phyloP scores from a whole-genome alignment of 2,888 invertebrate species.

The Nemapogon koenigi region DNA sequence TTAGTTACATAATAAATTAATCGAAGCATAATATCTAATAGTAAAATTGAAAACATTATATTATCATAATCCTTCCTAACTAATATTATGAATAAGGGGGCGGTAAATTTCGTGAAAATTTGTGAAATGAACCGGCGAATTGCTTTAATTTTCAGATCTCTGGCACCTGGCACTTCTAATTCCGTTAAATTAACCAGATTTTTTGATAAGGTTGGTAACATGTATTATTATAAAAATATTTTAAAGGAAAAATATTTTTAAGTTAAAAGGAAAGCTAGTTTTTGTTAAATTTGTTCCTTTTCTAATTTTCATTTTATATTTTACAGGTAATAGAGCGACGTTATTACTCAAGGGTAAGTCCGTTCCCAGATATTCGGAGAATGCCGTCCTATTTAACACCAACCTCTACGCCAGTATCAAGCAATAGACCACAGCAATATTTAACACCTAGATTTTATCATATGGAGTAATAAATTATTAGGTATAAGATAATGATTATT shows the following conservation, averaged over 20 bases:
- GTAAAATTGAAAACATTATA: no score
- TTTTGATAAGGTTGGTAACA: slow-evolving; percentile 78
- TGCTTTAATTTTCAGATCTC: slow-evolving; percentile 69
- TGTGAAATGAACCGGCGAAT: no score
- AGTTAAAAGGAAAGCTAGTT: no score
- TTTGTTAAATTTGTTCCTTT: no score
- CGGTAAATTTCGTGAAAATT: no score
- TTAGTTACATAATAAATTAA: no score
- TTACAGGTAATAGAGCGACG: slow-evolving; percentile 58
- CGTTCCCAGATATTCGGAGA: slow-evolving; percentile 55
- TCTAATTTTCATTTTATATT: slow-evolving; percentile 4
- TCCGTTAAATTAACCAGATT: slow-evolving; percentile 93
- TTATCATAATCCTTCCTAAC: no score
- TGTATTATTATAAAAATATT: slow-evolving; percentile 1
- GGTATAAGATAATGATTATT: no score
- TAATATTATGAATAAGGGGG: no score
- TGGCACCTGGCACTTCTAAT: slow-evolving; percentile 95
- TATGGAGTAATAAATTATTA: slow-evolving; percentile 39
- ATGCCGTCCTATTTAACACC: slow-evolving; percentile 44
- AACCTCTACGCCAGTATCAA: slow-evolving; percentile 42
- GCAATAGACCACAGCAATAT: slow-evolving; percentile 43
- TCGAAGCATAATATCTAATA: no score
- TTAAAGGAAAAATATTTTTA: no score
- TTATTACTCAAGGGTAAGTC: slow-evolving; percentile 60
- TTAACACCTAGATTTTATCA: slow-evolving; percentile 65